phyloP scores from a whole-genome alignment of 2,888 invertebrate genomes.

The Calliphora vomitoria region DNA sequence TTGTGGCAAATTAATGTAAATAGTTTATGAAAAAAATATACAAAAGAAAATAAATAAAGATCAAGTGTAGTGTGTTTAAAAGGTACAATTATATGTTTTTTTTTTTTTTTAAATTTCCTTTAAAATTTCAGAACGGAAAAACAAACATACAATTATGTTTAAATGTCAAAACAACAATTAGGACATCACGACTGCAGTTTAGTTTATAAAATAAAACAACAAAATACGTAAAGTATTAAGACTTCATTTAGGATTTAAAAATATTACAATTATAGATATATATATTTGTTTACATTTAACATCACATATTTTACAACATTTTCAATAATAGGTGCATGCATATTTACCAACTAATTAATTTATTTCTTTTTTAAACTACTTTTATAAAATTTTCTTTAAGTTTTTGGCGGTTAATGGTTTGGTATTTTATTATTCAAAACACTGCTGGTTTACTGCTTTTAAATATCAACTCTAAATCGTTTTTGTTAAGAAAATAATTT shows the following conservation, averaged over 20 bases:
- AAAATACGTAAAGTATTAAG: not conserved
- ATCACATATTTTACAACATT: conserved; percentile 47
- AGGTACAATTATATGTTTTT: conserved; percentile 17
- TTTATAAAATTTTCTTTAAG: not conserved
- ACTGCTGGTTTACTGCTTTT: conserved; percentile 78
- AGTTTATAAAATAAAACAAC: conserved; percentile 5
- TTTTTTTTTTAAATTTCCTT: not conserved
- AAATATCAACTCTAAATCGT: conserved; percentile 79
- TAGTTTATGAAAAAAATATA: conserved; percentile 39
- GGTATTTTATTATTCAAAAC: conserved; percentile 72
- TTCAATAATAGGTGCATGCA: conserved; percentile 2
- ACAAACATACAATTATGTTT: conserved; percentile 3
- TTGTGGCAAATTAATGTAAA: conserved; percentile 7
- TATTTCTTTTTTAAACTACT: not conserved
- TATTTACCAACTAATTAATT: conserved; percentile 16
- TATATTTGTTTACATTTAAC: conserved; percentile 16
- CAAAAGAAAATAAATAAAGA: conserved; percentile 49
- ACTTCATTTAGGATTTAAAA: not conserved
- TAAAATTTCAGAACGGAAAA: too few relatives aligned
- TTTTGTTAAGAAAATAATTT: conserved; percentile 77
- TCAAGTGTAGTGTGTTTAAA: conserved; percentile 49
- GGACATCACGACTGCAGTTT: conserved; percentile 66
- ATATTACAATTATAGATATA: not conserved
- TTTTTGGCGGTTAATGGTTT: not conserved
- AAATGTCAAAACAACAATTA: conserved; percentile 27